These are phyloP conservation scores for Acleris laterana DNA, from an alignment of 2,888 invertebrate species.

Conservation along the genomic window DNA sequence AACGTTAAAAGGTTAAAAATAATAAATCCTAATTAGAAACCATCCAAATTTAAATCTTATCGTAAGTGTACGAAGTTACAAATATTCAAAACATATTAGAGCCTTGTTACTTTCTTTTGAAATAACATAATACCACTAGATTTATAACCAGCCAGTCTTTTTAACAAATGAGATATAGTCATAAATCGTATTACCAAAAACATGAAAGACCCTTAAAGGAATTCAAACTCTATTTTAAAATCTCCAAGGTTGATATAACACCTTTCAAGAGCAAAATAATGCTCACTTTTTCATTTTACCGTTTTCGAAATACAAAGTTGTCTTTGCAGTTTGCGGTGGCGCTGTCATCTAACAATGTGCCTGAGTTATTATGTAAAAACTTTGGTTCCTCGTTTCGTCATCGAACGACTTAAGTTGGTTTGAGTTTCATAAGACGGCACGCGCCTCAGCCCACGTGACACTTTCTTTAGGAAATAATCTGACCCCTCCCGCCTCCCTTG, in stretches of 20 bases:
- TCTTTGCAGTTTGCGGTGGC: constrained; percentile 7
- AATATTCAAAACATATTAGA: no score
- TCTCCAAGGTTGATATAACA: neutral
- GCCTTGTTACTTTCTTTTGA: no score
- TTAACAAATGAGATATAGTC: constrained; percentile 25
- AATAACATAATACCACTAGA: constrained; percentile 7
- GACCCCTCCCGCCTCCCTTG: constrained; percentile 47
- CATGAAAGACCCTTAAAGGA: neutral
- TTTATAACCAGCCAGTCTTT: constrained; percentile 31
- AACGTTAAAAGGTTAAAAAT: no score
- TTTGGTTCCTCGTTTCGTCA: constrained; percentile 18
- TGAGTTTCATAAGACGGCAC: constrained; percentile 60
- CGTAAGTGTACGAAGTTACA: no score
- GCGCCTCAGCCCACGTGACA: constrained; percentile 68
- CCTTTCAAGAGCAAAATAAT: neutral
- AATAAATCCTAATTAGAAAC: no score
- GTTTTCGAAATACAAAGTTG: constrained; percentile 27
- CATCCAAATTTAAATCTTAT: no score
- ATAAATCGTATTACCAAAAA: neutral
- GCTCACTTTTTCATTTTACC: constrained; percentile 23
- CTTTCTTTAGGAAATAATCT: constrained; percentile 71
- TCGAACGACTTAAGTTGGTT: constrained; percentile 1
- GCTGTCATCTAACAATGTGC: neutral
- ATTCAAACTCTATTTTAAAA: neutral
- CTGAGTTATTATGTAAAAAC: neutral